Conservation (phyloP, 2,113 vertebrate species). For the Mellivora capensis region DNA sequence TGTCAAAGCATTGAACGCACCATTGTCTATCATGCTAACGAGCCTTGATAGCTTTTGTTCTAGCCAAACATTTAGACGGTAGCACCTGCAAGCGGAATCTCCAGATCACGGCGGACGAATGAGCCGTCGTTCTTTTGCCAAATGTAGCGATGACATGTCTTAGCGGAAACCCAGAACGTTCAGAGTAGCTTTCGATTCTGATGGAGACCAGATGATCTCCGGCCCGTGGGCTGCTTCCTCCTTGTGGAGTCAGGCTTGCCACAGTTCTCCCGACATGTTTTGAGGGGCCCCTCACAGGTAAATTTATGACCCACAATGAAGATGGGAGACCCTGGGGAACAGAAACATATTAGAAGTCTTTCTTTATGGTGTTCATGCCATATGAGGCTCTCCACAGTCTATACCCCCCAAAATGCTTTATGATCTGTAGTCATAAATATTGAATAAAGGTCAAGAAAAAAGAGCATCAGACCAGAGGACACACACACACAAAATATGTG, state of each 20-base stretch:
- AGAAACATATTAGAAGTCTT: background rate
- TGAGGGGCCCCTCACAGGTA: background rate
- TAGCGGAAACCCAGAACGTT: background rate
- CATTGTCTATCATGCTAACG: constrained; percentile 48
- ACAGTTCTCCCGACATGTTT: background rate
- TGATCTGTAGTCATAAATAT: background rate
- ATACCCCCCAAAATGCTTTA: background rate
- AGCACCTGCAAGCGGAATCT: constrained; percentile 52
- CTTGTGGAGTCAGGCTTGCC: background rate
- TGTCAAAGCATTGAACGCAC: background rate
- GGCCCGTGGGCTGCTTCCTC: background rate
- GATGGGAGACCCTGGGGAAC: background rate
- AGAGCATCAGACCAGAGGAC: background rate
- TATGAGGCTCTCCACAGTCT: background rate
- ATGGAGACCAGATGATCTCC: background rate
- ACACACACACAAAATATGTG: background rate
- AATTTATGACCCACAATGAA: constrained; percentile 33
- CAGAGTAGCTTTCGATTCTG: background rate
- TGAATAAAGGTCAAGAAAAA: background rate
- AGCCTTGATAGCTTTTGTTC: constrained; percentile 68
- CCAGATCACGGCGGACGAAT: background rate
- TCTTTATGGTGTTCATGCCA: background rate
- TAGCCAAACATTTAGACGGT: background rate
- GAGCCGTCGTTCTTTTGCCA: constrained; percentile 11
- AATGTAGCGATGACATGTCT: background rate